Conservation (phyloP, 92 coral and sea anemone species). For the Epizoanthus illoricatus region DNA sequence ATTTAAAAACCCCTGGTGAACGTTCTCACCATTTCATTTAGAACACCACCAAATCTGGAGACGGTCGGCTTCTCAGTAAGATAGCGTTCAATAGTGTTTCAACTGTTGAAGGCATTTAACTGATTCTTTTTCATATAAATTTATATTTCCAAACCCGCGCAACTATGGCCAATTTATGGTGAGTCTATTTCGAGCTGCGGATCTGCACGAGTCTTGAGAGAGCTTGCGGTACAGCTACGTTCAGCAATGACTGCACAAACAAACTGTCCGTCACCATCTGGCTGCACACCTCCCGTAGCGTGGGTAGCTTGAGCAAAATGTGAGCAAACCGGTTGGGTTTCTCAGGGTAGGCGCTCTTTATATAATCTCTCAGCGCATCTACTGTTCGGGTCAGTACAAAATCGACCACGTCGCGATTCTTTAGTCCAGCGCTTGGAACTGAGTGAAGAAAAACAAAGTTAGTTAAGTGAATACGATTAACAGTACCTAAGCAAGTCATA, state of each 20-base stretch:
- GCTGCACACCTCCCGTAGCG: slow-evolving; percentile 77
- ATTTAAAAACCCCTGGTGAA: too few relatives aligned
- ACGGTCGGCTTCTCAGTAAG: too few relatives aligned
- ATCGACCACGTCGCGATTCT: slow-evolving; percentile 82
- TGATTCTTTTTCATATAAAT: too few relatives aligned
- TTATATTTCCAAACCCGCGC: too few relatives aligned
- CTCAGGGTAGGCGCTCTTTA: slow-evolving; percentile 91
- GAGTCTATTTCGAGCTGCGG: slow-evolving; percentile 8
- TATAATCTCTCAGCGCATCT: slow-evolving; percentile 90
- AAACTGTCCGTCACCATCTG: slow-evolving; percentile 80
- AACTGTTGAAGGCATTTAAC: too few relatives aligned
- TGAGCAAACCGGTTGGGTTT: slow-evolving; percentile 97
- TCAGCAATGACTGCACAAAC: slow-evolving; percentile 88
- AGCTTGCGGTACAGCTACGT: slow-evolving; percentile 82
- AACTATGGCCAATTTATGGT: too few relatives aligned
- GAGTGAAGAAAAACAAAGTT: slow-evolving; percentile 1
- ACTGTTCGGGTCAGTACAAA: slow-evolving; percentile 81
- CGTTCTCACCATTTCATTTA: too few relatives aligned
- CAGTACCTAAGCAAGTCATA: not conserved
- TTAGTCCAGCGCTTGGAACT: slow-evolving; percentile 81
- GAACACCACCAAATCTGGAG: too few relatives aligned
- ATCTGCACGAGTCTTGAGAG: slow-evolving; percentile 63
- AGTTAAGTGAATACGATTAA: not conserved
- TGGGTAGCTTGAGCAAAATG: slow-evolving; percentile 88
- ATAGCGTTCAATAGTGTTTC: too few relatives aligned